These are phyloP conservation scores for Cercopithecus diana DNA, from an alignment of 2,797 vertebrate genomes.

Conservation along the genomic window DNA sequence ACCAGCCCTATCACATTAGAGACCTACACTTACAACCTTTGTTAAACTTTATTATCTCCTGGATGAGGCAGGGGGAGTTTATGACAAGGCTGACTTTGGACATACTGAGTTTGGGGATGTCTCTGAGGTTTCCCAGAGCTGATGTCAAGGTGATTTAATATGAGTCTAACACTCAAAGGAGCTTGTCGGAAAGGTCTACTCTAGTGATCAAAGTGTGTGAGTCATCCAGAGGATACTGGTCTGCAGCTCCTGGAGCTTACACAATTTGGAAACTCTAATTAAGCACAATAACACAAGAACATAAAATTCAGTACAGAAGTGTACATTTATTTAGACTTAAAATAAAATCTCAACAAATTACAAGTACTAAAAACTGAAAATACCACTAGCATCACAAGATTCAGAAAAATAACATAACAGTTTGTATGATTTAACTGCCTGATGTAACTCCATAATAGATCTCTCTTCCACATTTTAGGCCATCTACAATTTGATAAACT, in stretches of 20 bases:
- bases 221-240: background rate
- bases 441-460: background rate
- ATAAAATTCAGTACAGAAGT: background rate
- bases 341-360: background rate
- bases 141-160: background rate
- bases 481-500: background rate
- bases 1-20: background rate
- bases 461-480: background rate
- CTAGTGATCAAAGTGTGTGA: background rate
- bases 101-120: background rate
- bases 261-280: background rate
- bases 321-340: background rate
- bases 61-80: background rate
- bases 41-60: background rate
- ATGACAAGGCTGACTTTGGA: too few relatives aligned
- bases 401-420: background rate
- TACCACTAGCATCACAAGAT: background rate
- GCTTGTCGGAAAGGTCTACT: background rate
- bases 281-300: background rate
- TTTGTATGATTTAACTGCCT: background rate
- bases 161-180: background rate
- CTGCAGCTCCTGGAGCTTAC: background rate
- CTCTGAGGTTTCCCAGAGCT: background rate
- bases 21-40: too few relatives aligned
- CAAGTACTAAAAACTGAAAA: background rate